phyloP scores from a whole-genome alignment of 2,113 vertebrate genomes.

The Nothocercus nigrocapillus region DNA sequence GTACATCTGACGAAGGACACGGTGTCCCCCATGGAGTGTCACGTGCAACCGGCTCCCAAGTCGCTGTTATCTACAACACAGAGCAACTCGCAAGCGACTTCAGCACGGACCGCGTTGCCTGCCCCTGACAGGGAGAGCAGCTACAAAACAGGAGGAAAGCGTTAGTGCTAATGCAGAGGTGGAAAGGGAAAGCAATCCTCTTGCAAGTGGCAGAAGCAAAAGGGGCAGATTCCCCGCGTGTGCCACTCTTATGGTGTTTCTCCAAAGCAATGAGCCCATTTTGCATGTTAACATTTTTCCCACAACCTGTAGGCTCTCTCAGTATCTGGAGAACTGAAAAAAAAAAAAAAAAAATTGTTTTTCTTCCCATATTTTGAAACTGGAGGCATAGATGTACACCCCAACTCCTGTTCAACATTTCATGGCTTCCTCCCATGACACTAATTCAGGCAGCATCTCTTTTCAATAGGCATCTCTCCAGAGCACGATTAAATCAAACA shows the following conservation, averaged over 20 bases:
- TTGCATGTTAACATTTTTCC: neutral
- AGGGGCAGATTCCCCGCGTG: neutral
- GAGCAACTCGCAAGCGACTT: neutral
- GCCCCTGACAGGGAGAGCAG: neutral
- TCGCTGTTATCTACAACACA: neutral
- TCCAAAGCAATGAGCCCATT: neutral
- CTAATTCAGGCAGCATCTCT: neutral
- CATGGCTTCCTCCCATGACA: neutral
- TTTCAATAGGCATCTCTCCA: neutral
- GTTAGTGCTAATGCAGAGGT: neutral
- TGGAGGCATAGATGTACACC: neutral
- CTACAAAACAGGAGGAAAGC: too few species aligned
- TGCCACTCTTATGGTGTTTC: neutral
- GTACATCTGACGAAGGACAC: neutral
- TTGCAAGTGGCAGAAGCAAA: neutral
- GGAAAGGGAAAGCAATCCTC: neutral
- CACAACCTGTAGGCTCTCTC: neutral
- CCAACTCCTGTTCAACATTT: neutral
- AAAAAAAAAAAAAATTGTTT: neutral
- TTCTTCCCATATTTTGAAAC: neutral
- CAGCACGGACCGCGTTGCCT: neutral
- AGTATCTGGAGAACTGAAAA: neutral
- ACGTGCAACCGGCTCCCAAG: neutral
- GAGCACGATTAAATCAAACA: conserved; percentile 32
- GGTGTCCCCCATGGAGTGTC: neutral